A percentile compares a stretch with the other conserved stretches of the same genome.
Evolutionary conservation across 1,140 invertebrate species (phyloP).

Genomic region (Lordiphosa clarofinis): DNA sequence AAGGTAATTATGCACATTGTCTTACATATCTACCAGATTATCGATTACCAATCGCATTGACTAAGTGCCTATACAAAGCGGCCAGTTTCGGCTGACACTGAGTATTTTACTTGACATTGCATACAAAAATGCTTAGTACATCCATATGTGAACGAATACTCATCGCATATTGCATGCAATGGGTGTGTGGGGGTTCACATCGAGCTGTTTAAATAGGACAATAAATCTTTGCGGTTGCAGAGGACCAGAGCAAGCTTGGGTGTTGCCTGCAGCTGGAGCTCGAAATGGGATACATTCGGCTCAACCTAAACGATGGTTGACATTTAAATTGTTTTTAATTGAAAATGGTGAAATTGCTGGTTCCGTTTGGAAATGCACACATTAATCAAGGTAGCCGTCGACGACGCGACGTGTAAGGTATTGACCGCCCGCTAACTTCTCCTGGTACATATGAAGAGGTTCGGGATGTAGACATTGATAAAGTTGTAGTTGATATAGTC

Average conservation of each 20-base stretch:
- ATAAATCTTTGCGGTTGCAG: conserved; percentile 33
- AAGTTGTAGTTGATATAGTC: no score
- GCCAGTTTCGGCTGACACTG: no score
- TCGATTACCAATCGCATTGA: neutral
- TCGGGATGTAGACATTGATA: no score
- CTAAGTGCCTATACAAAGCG: neutral
- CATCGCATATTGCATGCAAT: neutral
- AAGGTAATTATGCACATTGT: conserved; percentile 84
- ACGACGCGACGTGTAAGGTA: neutral
- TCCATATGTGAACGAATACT: neutral
- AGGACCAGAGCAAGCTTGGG: neutral
- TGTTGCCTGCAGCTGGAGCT: conserved; percentile 4
- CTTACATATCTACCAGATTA: neutral
- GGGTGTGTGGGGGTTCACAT: neutral
- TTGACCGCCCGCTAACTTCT: no score
- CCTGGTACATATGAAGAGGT: no score
- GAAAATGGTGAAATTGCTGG: conserved; percentile 43
- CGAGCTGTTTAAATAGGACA: conserved; percentile 14
- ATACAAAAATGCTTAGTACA: no score
- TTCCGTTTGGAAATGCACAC: conserved; percentile 28
- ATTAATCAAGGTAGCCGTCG: conserved; percentile 26
- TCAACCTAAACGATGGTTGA: conserved; percentile 29
- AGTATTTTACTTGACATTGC: no score
- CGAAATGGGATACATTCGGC: conserved; percentile 10
- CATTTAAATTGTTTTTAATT: conserved; percentile 54